Evolutionary conservation across 2,797 vertebrate species (phyloP), one percentile per base, ranked within the genome.

Genomic region (Sebastes trivittatus): DNA sequence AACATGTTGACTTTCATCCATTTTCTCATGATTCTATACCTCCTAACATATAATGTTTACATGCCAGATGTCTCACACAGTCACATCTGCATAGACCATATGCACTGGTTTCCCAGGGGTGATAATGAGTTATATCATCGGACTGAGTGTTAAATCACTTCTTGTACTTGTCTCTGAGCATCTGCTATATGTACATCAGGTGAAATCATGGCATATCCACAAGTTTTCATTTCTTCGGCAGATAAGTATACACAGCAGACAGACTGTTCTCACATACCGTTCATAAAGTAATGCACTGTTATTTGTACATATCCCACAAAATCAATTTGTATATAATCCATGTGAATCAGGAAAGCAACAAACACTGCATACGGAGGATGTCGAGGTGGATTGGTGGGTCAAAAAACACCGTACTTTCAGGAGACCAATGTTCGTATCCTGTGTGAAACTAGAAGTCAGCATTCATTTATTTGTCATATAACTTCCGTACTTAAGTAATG

Each of bases 71-170:
- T 86, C 90, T 79, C 52, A 68, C 30, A 74, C 34, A 42, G 69
- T 64, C 82, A 88, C 92, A 92, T 93, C 90, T 92, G 89, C 30
- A 75, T 55, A 69, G 32, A 54, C 69, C 78, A 80, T 90, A 88
- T 88, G 79, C 42, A 72, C 42, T 25, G 10, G 7, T 23, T 16
- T 86, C 86, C 73, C 77, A 23, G 54, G 60, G 67, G 64, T 62
- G 63, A 58, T 78, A 34, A 80, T 72, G 65, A 64, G 46, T 77
- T 78, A 60, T 63, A 68, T 77, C 55, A 79, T 67, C 25, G 14
- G 70, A 68, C 58, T 10, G n/a, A 77, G 60, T 78, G 62, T 58
- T 75, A 82, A 85, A 74, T 69, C 20, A 27, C n/a, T 71, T 80
- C n/a, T 59, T 59, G 3, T 36, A 27, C 32, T 68, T 73, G 13